Evolutionary conservation across 2,888 invertebrate species (phyloP).

Genomic region (Diogma glabrata): DNA sequence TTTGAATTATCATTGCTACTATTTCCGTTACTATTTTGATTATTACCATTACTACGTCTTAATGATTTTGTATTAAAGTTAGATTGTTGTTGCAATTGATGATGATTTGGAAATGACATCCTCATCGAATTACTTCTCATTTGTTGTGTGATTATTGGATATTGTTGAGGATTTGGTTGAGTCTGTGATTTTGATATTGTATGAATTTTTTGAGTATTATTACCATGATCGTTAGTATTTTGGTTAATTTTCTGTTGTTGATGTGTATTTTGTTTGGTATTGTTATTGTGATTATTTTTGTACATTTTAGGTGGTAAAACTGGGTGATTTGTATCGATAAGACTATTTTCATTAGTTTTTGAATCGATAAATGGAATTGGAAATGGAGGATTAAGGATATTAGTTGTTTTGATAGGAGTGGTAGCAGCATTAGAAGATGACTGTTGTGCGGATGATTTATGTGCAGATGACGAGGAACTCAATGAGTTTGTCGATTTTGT

Average conservation of each 20-base stretch:
- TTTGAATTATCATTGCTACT: slow-evolving; percentile 15
- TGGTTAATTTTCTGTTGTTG: slow-evolving; percentile 18
- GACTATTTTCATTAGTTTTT: slow-evolving; percentile 15
- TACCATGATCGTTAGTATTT: slow-evolving; percentile 16
- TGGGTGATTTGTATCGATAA: slow-evolving; percentile 25
- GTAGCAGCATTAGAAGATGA: neutral
- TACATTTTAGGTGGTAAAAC: slow-evolving; percentile 37
- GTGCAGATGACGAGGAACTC: neutral
- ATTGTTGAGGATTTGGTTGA: slow-evolving; percentile 12
- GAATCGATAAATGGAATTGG: slow-evolving; percentile 20
- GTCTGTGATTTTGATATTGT: slow-evolving; percentile 21
- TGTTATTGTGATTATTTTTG: slow-evolving; percentile 29
- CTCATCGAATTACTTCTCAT: slow-evolving; percentile 6
- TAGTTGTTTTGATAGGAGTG: slow-evolving; percentile 11
- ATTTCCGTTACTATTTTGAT: slow-evolving; percentile 18
- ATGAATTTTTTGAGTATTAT: slow-evolving; percentile 20
- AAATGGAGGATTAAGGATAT: slow-evolving; percentile 19
- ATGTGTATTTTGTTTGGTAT: slow-evolving; percentile 16
- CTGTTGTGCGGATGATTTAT: neutral
- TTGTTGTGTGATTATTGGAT: neutral
- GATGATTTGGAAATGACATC: slow-evolving; percentile 11
- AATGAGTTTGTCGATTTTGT: neutral
- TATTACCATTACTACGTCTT: slow-evolving; percentile 23
- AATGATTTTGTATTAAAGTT: slow-evolving; percentile 22
- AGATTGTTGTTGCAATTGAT: slow-evolving; percentile 13